phyloP scores from a whole-genome alignment of 2,888 invertebrate genomes.

The Dichetophora obliterata region DNA sequence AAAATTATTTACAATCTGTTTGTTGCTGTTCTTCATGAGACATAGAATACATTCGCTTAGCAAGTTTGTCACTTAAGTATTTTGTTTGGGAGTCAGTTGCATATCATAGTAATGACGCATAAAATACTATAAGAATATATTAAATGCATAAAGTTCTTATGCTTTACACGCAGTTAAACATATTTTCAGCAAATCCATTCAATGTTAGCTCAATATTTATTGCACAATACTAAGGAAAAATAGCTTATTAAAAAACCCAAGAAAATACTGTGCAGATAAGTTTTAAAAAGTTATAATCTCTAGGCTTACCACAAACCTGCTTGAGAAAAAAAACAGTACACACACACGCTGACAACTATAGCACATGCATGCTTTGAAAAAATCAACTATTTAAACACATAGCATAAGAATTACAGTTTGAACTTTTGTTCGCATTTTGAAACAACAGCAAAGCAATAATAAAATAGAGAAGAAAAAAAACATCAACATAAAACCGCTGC shows the following conservation, averaged over 20 bases:
- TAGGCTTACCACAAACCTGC: not conserved
- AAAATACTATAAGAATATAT: not conserved
- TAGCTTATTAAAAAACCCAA: not conserved
- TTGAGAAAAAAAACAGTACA: not conserved
- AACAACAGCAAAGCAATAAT: constrained; percentile 39
- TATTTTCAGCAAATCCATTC: not conserved
- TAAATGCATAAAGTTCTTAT: not conserved
- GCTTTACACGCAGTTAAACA: not conserved
- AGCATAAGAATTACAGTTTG: constrained; percentile 48
- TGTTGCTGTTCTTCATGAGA: too few species aligned
- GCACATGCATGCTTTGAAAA: not conserved
- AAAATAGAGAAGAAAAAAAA: constrained; percentile 25
- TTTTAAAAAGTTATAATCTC: not conserved
- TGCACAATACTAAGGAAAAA: not conserved
- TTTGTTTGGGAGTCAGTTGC: not conserved
- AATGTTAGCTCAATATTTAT: not conserved
- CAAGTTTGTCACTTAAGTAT: constrained; percentile 14
- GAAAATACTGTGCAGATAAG: constrained; percentile 2
- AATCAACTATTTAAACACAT: not conserved
- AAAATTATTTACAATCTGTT: too few species aligned
- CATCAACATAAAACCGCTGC: not conserved
- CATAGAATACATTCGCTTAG: too few species aligned
- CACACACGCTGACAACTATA: not conserved
- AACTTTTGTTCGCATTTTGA: constrained; percentile 58
- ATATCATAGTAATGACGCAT: too few species aligned